These are phyloP conservation scores for Polypterus bichir DNA, from an alignment of 2,113 vertebrate genomes.

Conservation along the genomic window DNA sequence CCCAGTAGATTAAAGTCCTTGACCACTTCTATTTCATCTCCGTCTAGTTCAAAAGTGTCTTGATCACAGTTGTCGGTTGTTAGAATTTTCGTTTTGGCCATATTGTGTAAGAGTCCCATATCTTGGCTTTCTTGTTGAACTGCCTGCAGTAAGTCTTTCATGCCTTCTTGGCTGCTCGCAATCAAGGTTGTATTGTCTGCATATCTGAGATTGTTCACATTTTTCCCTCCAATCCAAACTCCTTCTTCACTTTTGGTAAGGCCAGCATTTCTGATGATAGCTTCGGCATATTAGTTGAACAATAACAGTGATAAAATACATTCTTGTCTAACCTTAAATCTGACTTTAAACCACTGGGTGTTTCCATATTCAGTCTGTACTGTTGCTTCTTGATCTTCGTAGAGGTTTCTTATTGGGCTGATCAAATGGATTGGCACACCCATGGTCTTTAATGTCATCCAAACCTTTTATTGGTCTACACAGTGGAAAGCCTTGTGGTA, in stretches of 20 bases:
- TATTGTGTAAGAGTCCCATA: too few species aligned
- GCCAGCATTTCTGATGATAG: too few species aligned
- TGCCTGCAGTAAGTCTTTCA: neutral
- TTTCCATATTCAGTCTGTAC: slow-evolving; percentile 4
- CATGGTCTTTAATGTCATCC: slow-evolving; percentile 1
- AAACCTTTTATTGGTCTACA: slow-evolving; percentile 1
- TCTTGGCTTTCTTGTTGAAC: too few species aligned
- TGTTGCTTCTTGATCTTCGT: slow-evolving; percentile 2
- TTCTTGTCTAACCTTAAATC: neutral
- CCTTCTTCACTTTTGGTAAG: too few species aligned
- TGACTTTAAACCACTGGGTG: neutral
- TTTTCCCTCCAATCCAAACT: neutral
- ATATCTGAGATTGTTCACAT: neutral
- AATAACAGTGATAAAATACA: slow-evolving; percentile 1
- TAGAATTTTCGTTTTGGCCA: too few species aligned
- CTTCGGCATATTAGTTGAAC: neutral
- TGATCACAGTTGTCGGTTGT: too few species aligned
- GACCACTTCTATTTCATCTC: too few species aligned
- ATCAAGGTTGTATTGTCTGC: neutral
- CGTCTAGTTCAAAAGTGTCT: too few species aligned
- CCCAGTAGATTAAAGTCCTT: too few species aligned
- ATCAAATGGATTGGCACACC: slow-evolving; percentile 3
- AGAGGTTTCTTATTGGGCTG: slow-evolving; percentile 1
- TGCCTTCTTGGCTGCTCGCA: neutral
- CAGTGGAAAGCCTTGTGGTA: too few species aligned